Base-by-base conservation (phyloP, 2,113 vertebrate species). In the Actenoides lindsayi region DNA sequence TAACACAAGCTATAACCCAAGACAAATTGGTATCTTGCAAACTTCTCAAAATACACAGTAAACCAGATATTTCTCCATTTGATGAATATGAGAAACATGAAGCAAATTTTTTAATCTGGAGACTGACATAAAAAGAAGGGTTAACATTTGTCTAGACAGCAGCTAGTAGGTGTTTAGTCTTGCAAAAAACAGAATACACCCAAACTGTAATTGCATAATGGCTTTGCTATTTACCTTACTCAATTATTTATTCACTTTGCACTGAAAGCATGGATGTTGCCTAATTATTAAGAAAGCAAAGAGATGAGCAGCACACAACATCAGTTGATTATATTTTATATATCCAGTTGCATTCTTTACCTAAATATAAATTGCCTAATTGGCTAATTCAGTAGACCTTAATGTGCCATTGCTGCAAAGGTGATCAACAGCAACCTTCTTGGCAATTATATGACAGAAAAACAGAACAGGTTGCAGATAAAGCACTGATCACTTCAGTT, bases 341-440 rank as follows among this genome's bases (percentile, higher is more conserved):
- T 51, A 94, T 70, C 63, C 59, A 77, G 11, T 80, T 86, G 59
- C 73, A 91, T 96, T 90, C 82, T 94, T 92, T 92, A 94, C 33
- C 77, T 75, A 93, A 94, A 91, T 69, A 91, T 64, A 87, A 85
- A 95, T 63, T 78, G 75, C 39, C 90, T 90, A 97, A 95, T 93
- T 85, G 76, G 54, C 27, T 92, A 74, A 95, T 86, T 94, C 71
- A 59, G 59, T 39, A 96, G 60, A 83, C 71, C 51, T 86, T 86
- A 95, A 93, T 90, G 68, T 67, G 51, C 85, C 71, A 78, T 41
- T 96, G 90, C 90, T 83, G 46, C 23, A 90, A 83, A 88, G 68
- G 88, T 92, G 87, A 93, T 94, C 90, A 92, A 90, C 79, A 88
- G 56, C 91, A 93, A 95, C 85, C 24, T 71, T 94, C 75, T 78